A percentile compares a stretch with the other conserved stretches of the same genome.
Evolutionary conservation across 1,140 invertebrate genomes (phyloP).

Genomic region (Heliconius eleuchia): DNA sequence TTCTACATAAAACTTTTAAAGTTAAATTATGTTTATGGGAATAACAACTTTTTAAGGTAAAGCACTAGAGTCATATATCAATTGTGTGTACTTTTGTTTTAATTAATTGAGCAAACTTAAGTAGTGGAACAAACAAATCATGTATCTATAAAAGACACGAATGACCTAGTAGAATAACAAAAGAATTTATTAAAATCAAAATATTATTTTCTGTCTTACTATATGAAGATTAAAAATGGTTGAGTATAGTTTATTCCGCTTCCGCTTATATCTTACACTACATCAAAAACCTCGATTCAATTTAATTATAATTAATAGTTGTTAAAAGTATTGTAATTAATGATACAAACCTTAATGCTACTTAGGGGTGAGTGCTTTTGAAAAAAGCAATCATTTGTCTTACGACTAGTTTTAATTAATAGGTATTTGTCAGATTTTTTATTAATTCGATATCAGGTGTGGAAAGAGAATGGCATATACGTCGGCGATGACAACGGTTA

Average conservation of each 20-base stretch:
- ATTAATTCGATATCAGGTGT: slow-evolving; percentile 19
- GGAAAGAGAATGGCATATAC: slow-evolving; percentile 13
- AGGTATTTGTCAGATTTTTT: slow-evolving; percentile 36
- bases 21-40: not conserved
- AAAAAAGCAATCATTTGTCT: slow-evolving; percentile 43
- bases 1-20: not conserved
- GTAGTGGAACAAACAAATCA: no score
- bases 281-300: slow-evolving; percentile 48
- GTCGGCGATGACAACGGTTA: slow-evolving; percentile 9
- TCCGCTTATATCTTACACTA: slow-evolving; percentile 35
- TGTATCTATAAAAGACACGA: not conserved
- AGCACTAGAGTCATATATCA: no score
- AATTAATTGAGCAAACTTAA: no score
- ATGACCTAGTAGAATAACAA: not conserved
- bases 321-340: slow-evolving; percentile 65
- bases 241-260: not conserved
- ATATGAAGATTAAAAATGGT: not conserved
- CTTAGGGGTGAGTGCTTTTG: slow-evolving; percentile 47
- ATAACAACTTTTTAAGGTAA: no score
- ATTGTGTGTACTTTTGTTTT: no score
- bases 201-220: no score
- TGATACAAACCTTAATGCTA: slow-evolving; percentile 61
- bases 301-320: slow-evolving; percentile 75
- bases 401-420: slow-evolving; percentile 45
- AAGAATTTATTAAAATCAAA: no score